phyloP scores from a whole-genome alignment of 2,888 invertebrate species.

The Sialis fuliginosa region DNA sequence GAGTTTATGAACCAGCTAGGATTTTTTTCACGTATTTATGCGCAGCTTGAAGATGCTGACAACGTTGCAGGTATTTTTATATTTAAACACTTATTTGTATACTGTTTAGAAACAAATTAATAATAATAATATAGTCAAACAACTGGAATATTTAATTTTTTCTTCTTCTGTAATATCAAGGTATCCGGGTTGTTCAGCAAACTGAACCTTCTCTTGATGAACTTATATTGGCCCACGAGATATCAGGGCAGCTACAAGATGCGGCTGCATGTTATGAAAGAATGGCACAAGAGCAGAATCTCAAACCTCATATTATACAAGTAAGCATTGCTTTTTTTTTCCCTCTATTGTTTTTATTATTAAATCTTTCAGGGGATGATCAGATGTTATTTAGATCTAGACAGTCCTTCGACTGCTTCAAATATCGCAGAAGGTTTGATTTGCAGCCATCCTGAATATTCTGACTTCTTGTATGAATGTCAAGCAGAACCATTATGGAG shows the following conservation, averaged over 20 bases:
- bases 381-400: conserved; percentile 68
- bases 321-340: conserved; percentile 9
- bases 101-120: no score
- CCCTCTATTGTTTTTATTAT: neutral
- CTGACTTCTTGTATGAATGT: conserved; percentile 42
- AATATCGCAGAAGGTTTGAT: conserved; percentile 53
- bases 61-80: conserved; percentile 52
- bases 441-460: conserved; percentile 36
- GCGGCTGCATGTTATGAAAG: conserved; percentile 80
- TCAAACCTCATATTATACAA: conserved; percentile 27
- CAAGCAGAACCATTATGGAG: conserved; percentile 79
- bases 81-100: no score
- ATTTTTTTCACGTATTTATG: conserved; percentile 63
- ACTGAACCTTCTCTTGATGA: conserved; percentile 64
- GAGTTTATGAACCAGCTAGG: conserved; percentile 40
- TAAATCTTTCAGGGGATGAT: conserved; percentile 47
- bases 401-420: conserved; percentile 73
- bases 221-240: conserved; percentile 67
- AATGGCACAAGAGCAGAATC: conserved; percentile 38
- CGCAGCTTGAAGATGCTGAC: conserved; percentile 76
- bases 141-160: no score
- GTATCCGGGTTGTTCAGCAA: conserved; percentile 55
- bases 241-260: conserved; percentile 66
- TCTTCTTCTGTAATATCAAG: no score
- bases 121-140: no score